These are phyloP conservation scores for Pseudolaguvia tuberculata DNA, from an alignment of 2,113 vertebrate species.

Conservation along the genomic window DNA sequence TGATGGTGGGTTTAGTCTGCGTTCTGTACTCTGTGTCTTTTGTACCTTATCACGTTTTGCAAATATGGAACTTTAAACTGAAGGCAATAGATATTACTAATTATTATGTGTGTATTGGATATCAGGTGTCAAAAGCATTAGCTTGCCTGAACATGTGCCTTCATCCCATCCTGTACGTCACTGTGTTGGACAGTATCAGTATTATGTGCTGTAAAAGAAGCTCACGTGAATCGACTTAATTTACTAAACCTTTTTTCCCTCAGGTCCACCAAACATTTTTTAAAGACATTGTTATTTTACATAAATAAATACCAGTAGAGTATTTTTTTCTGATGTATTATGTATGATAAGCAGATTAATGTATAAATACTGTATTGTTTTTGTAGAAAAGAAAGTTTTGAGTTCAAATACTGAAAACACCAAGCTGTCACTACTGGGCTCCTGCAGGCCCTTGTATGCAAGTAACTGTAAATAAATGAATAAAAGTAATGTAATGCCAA, in stretches of 20 bases:
- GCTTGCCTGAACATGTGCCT: conserved; percentile 77
- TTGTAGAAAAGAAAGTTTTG: no score
- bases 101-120: background rate
- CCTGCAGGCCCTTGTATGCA: background rate
- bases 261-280: background rate
- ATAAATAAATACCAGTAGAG: no score
- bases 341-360: no score
- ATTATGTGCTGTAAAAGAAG: conserved; percentile 55
- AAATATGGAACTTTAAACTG: conserved; percentile 51
- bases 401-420: no score
- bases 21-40: conserved; percentile 72
- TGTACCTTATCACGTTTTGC: conserved; percentile 71
- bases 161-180: conserved; percentile 77
- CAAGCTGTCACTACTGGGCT: no score
- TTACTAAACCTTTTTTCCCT: background rate
- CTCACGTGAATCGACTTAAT: background rate
- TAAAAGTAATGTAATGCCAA: no score
- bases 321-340: no score
- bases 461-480: background rate
- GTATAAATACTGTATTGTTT: no score
- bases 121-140: conserved; percentile 70
- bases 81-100: rapidly evolving
- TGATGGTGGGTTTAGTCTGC: conserved; percentile 64
- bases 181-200: conserved; percentile 67
- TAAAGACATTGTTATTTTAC: no score